Conservation (phyloP, 2,888 invertebrate genomes). For the Atrina japonica region DNA sequence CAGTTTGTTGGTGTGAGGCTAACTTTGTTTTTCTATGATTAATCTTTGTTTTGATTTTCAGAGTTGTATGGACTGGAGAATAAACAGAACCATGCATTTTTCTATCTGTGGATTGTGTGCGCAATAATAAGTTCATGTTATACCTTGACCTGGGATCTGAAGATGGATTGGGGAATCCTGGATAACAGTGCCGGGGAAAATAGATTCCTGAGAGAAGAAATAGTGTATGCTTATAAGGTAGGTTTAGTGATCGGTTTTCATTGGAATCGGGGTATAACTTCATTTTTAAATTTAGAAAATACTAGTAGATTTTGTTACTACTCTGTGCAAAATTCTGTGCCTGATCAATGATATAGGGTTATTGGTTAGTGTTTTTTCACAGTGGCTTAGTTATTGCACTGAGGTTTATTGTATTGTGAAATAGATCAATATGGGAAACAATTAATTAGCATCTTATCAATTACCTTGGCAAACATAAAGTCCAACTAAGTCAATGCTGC, state of each 20-base stretch:
- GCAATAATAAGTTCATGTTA: slow-evolving; percentile 93
- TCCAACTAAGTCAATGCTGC: too few species aligned
- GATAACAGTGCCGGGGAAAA: slow-evolving; percentile 92
- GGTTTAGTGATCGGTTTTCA: slow-evolving; percentile 72
- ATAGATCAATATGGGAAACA: too few species aligned
- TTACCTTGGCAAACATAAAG: too few species aligned
- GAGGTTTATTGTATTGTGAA: too few species aligned
- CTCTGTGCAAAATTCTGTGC: neutral
- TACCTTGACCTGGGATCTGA: slow-evolving; percentile 98
- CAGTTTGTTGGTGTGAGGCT: too few species aligned
- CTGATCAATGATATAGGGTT: neutral
- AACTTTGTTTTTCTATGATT: too few species aligned
- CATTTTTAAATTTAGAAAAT: too few species aligned
- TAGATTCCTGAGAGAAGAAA: slow-evolving; percentile 94
- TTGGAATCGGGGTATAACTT: too few species aligned
- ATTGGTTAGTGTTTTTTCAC: neutral
- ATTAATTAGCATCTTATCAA: too few species aligned
- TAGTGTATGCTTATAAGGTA: slow-evolving; percentile 95
- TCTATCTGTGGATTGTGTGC: slow-evolving; percentile 89
- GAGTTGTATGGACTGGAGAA: slow-evolving; percentile 64
- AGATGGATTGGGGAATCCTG: slow-evolving; percentile 99
- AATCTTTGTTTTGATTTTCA: slow-evolving; percentile 45
- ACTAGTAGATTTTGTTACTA: neutral
- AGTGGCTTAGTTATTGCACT: too few species aligned
- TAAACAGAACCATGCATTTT: slow-evolving; percentile 75